Conservation (phyloP, 2,113 vertebrate genomes). For the Helogale parvula region DNA sequence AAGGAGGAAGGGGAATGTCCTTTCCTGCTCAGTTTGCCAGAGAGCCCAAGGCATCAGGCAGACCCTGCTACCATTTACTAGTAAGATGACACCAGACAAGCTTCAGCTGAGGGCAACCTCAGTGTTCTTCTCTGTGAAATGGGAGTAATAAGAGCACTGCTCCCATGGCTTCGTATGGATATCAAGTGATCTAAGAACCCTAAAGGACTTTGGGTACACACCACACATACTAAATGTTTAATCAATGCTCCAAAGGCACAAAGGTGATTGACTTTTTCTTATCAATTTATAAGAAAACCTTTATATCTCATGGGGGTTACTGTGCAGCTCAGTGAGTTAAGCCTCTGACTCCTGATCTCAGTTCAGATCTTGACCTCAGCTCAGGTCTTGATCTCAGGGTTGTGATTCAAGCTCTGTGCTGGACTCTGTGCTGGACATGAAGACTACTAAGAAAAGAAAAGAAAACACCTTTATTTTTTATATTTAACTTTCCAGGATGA, state of each 20-base stretch:
- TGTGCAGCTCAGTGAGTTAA: no score
- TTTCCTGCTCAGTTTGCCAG: neutral
- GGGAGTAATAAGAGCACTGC: neutral
- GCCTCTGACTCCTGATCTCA: no score
- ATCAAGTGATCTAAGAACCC: neutral
- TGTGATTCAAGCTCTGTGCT: no score
- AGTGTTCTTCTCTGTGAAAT: neutral
- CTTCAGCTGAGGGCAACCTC: neutral
- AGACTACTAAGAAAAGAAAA: no score
- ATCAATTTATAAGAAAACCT: neutral
- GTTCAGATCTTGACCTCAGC: no score
- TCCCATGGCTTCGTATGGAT: rapidly evolving
- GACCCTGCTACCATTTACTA: rapidly evolving
- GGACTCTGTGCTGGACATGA: no score
- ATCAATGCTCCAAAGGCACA: neutral
- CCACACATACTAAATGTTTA: neutral
- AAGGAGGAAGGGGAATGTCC: neutral
- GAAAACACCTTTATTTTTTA: no score
- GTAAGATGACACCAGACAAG: neutral
- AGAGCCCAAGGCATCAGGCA: neutral
- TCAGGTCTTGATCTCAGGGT: no score
- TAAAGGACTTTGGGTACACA: neutral
- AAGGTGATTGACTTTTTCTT: neutral
- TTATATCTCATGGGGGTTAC: no score
- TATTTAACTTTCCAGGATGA: neutral